phyloP scores from a whole-genome alignment of 2,888 invertebrate species.

The Malthinus seriepunctatus region DNA sequence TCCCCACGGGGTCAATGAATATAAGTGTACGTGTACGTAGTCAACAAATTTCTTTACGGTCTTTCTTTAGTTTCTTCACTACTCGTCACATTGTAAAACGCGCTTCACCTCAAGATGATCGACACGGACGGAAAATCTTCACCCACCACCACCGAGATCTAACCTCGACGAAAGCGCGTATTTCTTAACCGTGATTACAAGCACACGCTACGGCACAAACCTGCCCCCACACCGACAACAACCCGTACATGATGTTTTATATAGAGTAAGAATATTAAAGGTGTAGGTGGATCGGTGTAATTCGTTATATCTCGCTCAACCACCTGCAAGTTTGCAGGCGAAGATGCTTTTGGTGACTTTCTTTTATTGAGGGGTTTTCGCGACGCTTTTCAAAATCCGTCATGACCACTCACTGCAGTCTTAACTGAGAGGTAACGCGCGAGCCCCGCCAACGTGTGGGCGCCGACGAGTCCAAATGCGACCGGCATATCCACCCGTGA shows the following conservation, averaged over 20 bases:
- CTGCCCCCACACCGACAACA: constrained; percentile 32
- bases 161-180: constrained; percentile 28
- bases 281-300: constrained; percentile 34
- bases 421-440: constrained; percentile 28
- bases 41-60: constrained; percentile 15
- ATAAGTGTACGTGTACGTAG: constrained; percentile 10
- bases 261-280: constrained; percentile 32
- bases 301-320: constrained; percentile 29
- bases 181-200: constrained; percentile 29
- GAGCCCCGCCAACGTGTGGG: constrained; percentile 39
- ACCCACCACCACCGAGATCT: constrained; percentile 31
- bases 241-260: constrained; percentile 35
- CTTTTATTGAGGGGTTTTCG: constrained; percentile 26
- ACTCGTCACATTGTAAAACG: constrained; percentile 26
- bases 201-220: constrained; percentile 27
- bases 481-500: constrained; percentile 42
- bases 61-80: constrained; percentile 14
- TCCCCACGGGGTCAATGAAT: constrained; percentile 31
- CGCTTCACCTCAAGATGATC: constrained; percentile 17
- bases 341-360: constrained; percentile 13
- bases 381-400: constrained; percentile 31
- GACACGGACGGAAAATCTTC: constrained; percentile 19
- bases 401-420: constrained; percentile 24
- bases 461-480: constrained; percentile 43
- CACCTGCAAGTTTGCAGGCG: constrained; percentile 28